Percentiles rank a stretch among this genome's conserved stretches.
Evolutionary conservation across 1,140 invertebrate genomes (phyloP).

Genomic region (Microplitis demolitor): DNA sequence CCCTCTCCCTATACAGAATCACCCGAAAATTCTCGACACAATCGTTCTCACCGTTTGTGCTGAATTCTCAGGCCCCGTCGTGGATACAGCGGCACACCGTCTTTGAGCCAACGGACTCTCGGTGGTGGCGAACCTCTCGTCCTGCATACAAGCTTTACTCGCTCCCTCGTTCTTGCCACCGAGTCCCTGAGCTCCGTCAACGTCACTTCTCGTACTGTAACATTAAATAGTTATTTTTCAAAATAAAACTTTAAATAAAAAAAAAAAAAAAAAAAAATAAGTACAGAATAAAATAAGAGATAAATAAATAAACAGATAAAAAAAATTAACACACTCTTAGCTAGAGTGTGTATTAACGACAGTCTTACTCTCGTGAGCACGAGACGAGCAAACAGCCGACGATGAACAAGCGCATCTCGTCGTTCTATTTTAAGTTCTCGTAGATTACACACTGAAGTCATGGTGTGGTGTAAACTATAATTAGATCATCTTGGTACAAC

Average conservation of each 20-base stretch:
- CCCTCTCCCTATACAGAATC: not conserved
- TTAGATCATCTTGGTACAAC: slow-evolving; percentile 16
- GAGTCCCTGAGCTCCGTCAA: slow-evolving; percentile 61
- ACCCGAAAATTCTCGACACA: not conserved
- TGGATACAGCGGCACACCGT: slow-evolving; percentile 67
- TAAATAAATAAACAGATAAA: not conserved
- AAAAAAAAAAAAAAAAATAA: slow-evolving; percentile 7
- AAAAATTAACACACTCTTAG: not conserved
- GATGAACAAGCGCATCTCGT: slow-evolving; percentile 22
- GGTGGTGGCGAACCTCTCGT: slow-evolving; percentile 72
- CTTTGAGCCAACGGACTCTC: slow-evolving; percentile 74
- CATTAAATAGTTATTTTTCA: not conserved
- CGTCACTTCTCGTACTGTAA: slow-evolving; percentile 59
- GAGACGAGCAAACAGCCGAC: not conserved
- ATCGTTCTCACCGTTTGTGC: slow-evolving; percentile 55
- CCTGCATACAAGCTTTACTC: slow-evolving; percentile 71
- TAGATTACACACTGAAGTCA: slow-evolving; percentile 27
- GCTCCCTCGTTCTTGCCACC: slow-evolving; percentile 60
- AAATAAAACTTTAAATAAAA: not conserved
- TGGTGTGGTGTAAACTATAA: slow-evolving; percentile 24
- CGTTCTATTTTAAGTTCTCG: slow-evolving; percentile 18
- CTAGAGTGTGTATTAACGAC: not conserved
- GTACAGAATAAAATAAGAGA: not conserved
- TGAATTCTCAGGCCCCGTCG: slow-evolving; percentile 62
- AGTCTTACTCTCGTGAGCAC: not conserved